Conservation (phyloP, 2,113 vertebrate genomes). For the Misgurnus mizolepis region DNA sequence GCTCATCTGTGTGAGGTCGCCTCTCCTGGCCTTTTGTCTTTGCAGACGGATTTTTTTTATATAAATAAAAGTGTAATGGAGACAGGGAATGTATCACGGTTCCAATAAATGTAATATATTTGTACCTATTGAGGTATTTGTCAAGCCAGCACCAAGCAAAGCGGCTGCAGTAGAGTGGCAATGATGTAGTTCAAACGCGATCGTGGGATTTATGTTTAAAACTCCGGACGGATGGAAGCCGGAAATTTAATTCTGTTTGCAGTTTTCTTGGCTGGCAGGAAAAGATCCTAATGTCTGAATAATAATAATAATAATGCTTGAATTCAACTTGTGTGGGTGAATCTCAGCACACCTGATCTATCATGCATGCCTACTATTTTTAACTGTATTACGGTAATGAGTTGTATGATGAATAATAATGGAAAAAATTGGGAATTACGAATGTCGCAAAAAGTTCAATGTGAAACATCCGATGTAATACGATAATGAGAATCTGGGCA, state of each 20-base stretch:
- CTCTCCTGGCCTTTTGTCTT: not conserved
- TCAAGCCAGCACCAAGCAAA: not conserved
- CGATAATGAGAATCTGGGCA: too few species aligned
- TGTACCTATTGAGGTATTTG: slow-evolving; percentile 14
- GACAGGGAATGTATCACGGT: not conserved
- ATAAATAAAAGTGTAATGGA: slow-evolving; percentile 2
- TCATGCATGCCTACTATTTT: not conserved
- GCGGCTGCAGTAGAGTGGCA: not conserved
- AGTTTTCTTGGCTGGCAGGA: not conserved
- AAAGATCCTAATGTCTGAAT: not conserved
- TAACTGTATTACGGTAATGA: too few species aligned
- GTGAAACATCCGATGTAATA: too few species aligned
- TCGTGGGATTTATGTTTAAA: not conserved
- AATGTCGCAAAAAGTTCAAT: too few species aligned
- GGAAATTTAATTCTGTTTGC: not conserved
- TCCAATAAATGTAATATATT: slow-evolving; percentile 27
- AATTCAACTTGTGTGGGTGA: not conserved
- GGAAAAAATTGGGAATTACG: too few species aligned
- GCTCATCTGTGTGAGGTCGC: slow-evolving; percentile 7
- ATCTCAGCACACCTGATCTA: not conserved
- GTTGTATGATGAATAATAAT: too few species aligned
- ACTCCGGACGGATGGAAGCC: not conserved
- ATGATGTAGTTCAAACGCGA: not conserved
- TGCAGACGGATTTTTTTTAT: not conserved
- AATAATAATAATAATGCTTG: not conserved